These are phyloP conservation scores for Nothoprocta perdicaria DNA, from an alignment of 2,113 vertebrate genomes.

Conservation along the genomic window DNA sequence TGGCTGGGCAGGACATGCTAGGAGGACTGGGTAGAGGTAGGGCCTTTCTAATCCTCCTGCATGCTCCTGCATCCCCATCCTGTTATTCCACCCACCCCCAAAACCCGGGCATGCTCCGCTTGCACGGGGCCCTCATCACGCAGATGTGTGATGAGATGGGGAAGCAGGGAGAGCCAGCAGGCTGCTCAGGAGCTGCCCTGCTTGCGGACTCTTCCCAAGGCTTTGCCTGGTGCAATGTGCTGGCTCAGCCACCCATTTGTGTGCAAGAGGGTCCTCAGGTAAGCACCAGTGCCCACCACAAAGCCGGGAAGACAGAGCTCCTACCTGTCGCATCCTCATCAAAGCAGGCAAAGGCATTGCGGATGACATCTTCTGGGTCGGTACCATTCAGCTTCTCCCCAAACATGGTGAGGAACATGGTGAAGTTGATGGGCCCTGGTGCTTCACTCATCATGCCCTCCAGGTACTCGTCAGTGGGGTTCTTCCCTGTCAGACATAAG, in stretches of 20 bases:
- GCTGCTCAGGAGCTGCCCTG: background rate
- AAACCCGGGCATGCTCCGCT: background rate
- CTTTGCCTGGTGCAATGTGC: background rate
- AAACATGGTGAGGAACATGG: slow-evolving; percentile 99
- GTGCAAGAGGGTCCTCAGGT: too few relatives aligned
- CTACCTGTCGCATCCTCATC: slow-evolving; percentile 95
- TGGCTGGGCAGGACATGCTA: too few relatives aligned
- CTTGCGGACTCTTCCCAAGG: fast-evolving
- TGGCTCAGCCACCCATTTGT: background rate
- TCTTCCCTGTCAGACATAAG: slow-evolving; percentile 86
- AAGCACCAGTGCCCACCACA: background rate
- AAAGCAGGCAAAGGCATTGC: slow-evolving; percentile 97
- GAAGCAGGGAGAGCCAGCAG: too few relatives aligned
- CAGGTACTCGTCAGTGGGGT: slow-evolving; percentile 96
- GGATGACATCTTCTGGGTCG: slow-evolving; percentile 96
- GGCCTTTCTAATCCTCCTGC: fast-evolving
- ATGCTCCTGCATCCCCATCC: too few relatives aligned
- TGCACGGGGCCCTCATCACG: background rate
- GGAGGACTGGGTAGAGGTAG: background rate
- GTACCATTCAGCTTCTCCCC: slow-evolving; percentile 97
- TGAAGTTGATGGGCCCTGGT: slow-evolving; percentile 98
- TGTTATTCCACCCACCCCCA: background rate
- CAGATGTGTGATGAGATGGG: background rate
- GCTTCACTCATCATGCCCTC: slow-evolving; percentile 99
- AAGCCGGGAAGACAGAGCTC: background rate